Evolutionary conservation across 92 coral and sea anemone genomes (phyloP).

Genomic region (Umimayanthus kanabou): DNA sequence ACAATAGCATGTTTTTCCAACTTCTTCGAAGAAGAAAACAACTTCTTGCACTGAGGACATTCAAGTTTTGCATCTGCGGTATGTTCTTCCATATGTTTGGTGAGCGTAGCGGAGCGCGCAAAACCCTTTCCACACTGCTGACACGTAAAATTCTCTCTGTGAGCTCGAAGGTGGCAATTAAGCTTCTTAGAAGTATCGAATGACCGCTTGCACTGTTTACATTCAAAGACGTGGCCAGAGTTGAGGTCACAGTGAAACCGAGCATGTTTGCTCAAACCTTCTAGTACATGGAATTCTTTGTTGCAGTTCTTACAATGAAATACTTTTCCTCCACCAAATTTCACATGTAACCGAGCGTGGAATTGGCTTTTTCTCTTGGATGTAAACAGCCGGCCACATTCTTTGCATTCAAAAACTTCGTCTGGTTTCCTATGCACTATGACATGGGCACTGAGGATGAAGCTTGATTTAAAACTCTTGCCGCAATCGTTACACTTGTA

Average conservation of each 20-base stretch:
- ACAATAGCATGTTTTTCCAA: neutral
- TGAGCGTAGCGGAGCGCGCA: neutral
- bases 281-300: neutral
- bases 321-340: neutral
- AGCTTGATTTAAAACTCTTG: neutral
- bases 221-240: slow-evolving; percentile 20
- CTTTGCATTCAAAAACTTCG: slow-evolving; percentile 4
- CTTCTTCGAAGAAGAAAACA: neutral
- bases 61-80: neutral
- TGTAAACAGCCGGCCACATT: slow-evolving; percentile 10
- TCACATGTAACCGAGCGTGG: neutral
- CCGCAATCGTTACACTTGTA: slow-evolving; percentile 8
- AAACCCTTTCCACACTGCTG: slow-evolving; percentile 12
- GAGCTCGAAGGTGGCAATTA: slow-evolving; percentile 10
- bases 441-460: slow-evolving; percentile 7
- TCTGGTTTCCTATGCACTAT: neutral
- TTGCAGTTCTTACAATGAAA: slow-evolving; percentile 13
- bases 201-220: neutral
- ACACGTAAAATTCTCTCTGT: neutral
- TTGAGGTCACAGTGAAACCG: slow-evolving; percentile 12
- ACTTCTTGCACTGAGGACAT: neutral
- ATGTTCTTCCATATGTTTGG: slow-evolving; percentile 17
- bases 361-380: neutral
- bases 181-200: slow-evolving; percentile 3
- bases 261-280: slow-evolving; percentile 17